Evolutionary conservation across 2,113 vertebrate species (phyloP), one percentile per base, ranked within the genome.

Genomic region (Cairina moschata): DNA sequence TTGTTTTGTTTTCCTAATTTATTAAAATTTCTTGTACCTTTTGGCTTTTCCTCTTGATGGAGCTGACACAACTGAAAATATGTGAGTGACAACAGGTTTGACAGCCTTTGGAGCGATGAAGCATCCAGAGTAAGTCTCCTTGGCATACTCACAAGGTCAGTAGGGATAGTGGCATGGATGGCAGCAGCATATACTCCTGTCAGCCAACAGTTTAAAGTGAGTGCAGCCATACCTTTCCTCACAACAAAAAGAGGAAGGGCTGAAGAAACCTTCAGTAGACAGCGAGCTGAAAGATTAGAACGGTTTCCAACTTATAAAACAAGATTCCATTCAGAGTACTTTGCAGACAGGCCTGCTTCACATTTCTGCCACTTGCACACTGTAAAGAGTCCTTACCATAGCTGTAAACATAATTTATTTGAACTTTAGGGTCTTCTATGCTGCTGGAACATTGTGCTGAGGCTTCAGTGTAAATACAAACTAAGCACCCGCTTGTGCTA

Each of bases 11-110:
- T 91, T 87, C 34, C 25, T 91, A 71, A 89, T 91, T 78, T 71
- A 59, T 92, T 82, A 14, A 48, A 6, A 58, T 46, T 52, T 68
- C 32, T 88, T 82, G 22, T 82, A 66, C 40, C 25, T 82, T 86
- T 86, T 83, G 48, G 81, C 21, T 36, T 84, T 67, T 34, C 26
- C 60, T n/a, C 6, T 14, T 86, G 60, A 62, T 82, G 58, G 23
- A 94, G 62, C 62, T 86, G 46, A 32, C n/a, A 23, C 54, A 16
- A 42, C 81, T 46, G 48, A 63, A 84, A 87, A 46, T 23, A 86
- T 46, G 23, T 55, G 78, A 82, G 25, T 91, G 91, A 82, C 72
- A 97, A 88, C 75, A 93, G 68, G 62, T 86, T 95, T 95, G 93
- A 91, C 91, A 96, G 71, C 34, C 72, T 77, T 76, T 86, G 60